Evolutionary conservation across 2,888 invertebrate species (phyloP).

Genomic region (Thereva unica): DNA sequence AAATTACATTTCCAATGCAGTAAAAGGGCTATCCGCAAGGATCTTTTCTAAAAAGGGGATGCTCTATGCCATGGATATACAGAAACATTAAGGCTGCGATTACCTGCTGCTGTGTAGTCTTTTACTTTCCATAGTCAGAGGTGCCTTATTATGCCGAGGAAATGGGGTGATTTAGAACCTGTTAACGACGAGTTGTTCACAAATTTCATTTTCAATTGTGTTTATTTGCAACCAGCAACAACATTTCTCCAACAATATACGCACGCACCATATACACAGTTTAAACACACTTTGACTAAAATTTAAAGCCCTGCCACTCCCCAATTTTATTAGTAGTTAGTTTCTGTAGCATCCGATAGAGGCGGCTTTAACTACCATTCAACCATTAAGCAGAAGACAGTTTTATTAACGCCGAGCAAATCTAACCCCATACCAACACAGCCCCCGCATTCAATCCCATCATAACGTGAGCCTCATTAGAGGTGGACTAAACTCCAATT

Average conservation of each 20-base stretch:
- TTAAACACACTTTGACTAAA: too few relatives aligned
- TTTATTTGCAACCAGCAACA: neutral
- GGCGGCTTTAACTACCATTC: neutral
- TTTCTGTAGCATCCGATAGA: neutral
- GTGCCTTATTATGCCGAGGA: neutral
- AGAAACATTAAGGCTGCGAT: constrained; percentile 20
- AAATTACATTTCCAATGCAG: constrained; percentile 33
- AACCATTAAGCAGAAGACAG: neutral
- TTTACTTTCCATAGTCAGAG: neutral
- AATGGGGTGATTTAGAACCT: constrained; percentile 28
- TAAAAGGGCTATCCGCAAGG: constrained; percentile 20
- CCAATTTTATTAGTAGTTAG: constrained; percentile 7
- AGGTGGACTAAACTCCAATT: constrained; percentile 13
- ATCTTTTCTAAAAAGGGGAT: neutral
- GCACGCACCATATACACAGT: too few relatives aligned
- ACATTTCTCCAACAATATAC: too few relatives aligned
- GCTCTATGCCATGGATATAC: constrained; percentile 3
- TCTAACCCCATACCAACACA: too few relatives aligned
- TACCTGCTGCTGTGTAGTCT: constrained; percentile 8
- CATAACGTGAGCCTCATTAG: constrained; percentile 9
- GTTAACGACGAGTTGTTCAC: constrained; percentile 24
- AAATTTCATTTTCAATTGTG: constrained; percentile 34
- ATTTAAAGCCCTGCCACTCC: neutral
- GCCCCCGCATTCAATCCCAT: too few relatives aligned
- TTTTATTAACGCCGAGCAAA: too few relatives aligned